Evolutionary conservation across 2,113 vertebrate species (phyloP).

Genomic region (Sciurus niger): DNA sequence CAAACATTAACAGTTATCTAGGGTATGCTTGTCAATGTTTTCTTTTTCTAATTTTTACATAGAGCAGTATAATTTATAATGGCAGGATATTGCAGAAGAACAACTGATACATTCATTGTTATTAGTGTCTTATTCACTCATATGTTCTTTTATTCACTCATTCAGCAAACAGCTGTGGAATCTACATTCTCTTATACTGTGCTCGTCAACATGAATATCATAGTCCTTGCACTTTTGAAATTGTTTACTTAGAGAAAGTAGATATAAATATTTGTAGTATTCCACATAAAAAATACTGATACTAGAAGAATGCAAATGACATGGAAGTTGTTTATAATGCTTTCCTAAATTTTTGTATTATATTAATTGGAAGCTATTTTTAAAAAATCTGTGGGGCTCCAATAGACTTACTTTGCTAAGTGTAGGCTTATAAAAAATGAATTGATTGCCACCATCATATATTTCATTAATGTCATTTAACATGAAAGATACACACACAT

Average conservation of each 20-base stretch:
- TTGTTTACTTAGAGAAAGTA: slow-evolving; percentile 25
- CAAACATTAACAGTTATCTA: background rate
- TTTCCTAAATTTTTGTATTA: slow-evolving; percentile 34
- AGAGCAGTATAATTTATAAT: background rate
- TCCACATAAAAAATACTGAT: slow-evolving; percentile 29
- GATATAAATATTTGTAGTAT: slow-evolving; percentile 31
- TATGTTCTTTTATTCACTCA: slow-evolving; percentile 42
- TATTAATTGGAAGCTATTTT: background rate
- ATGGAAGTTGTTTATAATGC: background rate
- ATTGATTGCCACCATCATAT: background rate
- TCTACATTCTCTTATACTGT: background rate
- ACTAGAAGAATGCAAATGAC: background rate
- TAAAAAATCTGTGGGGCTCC: background rate
- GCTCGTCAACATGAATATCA: background rate
- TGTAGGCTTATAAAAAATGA: background rate
- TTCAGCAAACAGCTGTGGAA: background rate
- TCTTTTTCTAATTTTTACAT: background rate
- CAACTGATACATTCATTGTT: background rate
- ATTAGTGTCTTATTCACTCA: slow-evolving; percentile 1
- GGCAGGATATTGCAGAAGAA: background rate
- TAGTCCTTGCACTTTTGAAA: background rate
- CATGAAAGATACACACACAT: background rate
- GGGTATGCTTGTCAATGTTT: background rate
- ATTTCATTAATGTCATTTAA: background rate
- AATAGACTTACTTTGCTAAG: background rate